Evolutionary conservation across 1,140 invertebrate species (phyloP).

Genomic region (Drosophila varians): DNA sequence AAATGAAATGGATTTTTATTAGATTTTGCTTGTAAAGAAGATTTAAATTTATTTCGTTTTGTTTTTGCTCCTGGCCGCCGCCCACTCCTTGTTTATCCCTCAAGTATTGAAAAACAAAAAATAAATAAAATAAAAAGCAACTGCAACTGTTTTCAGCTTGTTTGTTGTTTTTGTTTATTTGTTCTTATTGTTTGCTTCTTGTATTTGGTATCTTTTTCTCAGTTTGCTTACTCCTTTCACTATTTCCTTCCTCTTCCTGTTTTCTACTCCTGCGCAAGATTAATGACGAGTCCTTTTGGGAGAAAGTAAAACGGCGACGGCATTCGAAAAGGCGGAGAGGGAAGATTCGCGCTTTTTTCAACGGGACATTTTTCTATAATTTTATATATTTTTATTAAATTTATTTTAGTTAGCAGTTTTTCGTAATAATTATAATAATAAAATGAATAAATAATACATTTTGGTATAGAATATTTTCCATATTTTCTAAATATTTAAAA

Average conservation of each 20-base stretch:
- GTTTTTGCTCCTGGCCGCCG: slow-evolving; percentile 37
- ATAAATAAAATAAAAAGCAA: slow-evolving; percentile 6
- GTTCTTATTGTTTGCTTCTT: slow-evolving; percentile 33
- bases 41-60: slow-evolving; percentile 74
- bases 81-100: slow-evolving; percentile 24
- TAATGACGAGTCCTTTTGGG: slow-evolving; percentile 19
- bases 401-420: no score
- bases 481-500: no score
- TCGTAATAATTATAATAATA: no score
- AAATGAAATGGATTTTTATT: slow-evolving; percentile 78
- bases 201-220: slow-evolving; percentile 44
- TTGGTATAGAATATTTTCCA: no score
- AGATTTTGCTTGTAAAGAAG: slow-evolving; percentile 74
- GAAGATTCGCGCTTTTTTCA: no score
- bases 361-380: no score
- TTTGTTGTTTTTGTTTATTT: slow-evolving; percentile 42
- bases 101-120: not conserved
- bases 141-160: slow-evolving; percentile 17
- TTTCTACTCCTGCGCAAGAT: slow-evolving; percentile 16
- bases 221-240: slow-evolving; percentile 45
- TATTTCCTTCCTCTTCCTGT: slow-evolving; percentile 13
- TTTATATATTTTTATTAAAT: no score
- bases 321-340: no score
- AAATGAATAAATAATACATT: no score
- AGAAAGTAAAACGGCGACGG: not conserved